Evolutionary conservation across 23 tunicate species (phyloP).

Genomic region (Trididemnum nubilum): DNA sequence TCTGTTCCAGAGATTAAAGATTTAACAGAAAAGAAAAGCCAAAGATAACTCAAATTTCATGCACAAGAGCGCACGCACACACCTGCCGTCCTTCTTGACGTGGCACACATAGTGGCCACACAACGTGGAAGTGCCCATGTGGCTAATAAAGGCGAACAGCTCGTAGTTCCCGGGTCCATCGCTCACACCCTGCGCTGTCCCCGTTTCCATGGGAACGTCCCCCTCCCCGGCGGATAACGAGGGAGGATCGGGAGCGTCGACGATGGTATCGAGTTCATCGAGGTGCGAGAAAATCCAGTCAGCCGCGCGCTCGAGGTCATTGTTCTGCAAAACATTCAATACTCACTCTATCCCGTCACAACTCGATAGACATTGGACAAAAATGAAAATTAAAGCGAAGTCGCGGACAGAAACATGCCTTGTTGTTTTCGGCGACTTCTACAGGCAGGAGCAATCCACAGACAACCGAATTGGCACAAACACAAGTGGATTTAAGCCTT

Average conservation of each 20-base stretch:
- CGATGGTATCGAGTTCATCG: slow-evolving; percentile 58
- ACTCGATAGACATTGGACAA: neutral
- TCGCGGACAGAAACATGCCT: neutral
- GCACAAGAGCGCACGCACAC: neutral
- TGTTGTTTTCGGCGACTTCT: no score
- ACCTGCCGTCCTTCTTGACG: slow-evolving; percentile 82
- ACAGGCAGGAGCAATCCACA: no score
- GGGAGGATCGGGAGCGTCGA: neutral
- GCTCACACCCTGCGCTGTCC: neutral
- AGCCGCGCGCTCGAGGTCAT: slow-evolving; percentile 87
- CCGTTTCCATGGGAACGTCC: slow-evolving; percentile 53
- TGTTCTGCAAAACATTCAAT: slow-evolving; percentile 53
- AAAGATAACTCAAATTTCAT: no score
- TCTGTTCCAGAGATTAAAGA: no score
- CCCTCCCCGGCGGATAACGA: slow-evolving; percentile 37
- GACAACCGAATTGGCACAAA: no score
- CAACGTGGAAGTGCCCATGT: slow-evolving; percentile 94
- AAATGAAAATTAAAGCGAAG: neutral
- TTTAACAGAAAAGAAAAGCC: no score
- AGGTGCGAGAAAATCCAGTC: slow-evolving; percentile 97
- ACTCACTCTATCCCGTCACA: no score
- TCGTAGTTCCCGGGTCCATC: slow-evolving; percentile 82
- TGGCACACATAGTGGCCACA: slow-evolving; percentile 99
- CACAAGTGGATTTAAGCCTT: no score
- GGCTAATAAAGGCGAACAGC: slow-evolving; percentile 89